Base-by-base conservation (phyloP, 2,797 vertebrate species). In the Alfaro cultratus region DNA sequence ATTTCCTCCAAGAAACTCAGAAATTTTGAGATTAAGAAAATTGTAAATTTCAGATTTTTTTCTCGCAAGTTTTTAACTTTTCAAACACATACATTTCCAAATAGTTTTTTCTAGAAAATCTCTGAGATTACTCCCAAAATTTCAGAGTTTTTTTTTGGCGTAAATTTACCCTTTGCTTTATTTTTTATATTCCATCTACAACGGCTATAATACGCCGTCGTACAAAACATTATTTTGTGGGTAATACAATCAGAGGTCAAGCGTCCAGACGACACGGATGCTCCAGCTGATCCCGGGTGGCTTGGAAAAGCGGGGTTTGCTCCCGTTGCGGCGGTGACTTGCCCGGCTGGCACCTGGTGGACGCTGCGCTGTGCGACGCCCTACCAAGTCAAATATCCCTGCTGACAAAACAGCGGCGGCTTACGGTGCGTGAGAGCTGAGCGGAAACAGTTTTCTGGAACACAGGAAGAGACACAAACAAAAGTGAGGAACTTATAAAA, bases 381-480 rank as follows among this genome's bases (percentile, higher is more conserved):
- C 80, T 95, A 96, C 88, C 82, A 95, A 81, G 87, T 94, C 80
- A 97, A 2, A 70, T 99, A 99, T 4, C 97, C 97, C 55, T 97
- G 96, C 87, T 84, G 96, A 88, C 99, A 99, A 89, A 95, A 99
- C 79, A 97, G 95, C 1, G 98, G 99, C 39, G 97, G 95, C 90
- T 93, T 97, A 84, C 93, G 96, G 80, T 79, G 96, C 7, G 96
- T 98, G 26, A 99, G 95, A 47, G 96, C 91, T 41, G 96, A 96
- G 34, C 94, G 95, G 92, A 99, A 99, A 88, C 99, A 99, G 43
- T 98, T 96, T 79, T 99, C 99, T 99, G 83, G 1, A 74, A 78
- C 21, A 78, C 39, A 77, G 0, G 67, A 74, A 13, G 5, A 67
- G 78, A 87, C 2, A 82, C 43, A 36, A 36, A 43, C 57, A 34